Conservation (phyloP, 2,113 vertebrate genomes). For the Steatornis caripensis region DNA sequence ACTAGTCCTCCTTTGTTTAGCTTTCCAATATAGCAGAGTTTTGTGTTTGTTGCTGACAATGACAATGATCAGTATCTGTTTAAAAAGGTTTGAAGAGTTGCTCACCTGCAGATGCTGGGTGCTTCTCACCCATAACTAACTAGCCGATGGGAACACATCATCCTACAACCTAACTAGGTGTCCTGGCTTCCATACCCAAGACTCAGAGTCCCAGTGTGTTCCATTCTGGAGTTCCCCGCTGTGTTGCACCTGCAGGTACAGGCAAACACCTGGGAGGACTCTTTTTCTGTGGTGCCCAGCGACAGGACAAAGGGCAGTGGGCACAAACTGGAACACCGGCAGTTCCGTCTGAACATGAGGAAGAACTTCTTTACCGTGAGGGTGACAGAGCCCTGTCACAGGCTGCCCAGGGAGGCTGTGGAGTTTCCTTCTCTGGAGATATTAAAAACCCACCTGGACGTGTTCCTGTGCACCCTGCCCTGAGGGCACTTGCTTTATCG, state of each 20-base stretch:
- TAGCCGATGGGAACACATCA: not conserved
- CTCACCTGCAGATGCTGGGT: not conserved
- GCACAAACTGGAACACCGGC: no score
- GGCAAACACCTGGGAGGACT: no score
- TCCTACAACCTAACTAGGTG: fast-evolving
- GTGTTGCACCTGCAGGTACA: not conserved
- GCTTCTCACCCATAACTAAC: not conserved
- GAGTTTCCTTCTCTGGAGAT: no score
- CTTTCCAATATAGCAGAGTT: not conserved
- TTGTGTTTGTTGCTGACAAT: not conserved
- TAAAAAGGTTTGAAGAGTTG: not conserved
- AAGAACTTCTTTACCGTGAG: no score
- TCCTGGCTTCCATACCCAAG: not conserved
- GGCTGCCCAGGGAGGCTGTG: no score
- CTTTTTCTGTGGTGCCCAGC: no score
- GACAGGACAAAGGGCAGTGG: no score
- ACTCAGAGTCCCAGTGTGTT: not conserved
- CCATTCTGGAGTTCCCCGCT: not conserved
- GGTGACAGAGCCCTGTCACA: no score
- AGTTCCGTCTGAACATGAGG: no score
- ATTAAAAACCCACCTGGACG: no score
- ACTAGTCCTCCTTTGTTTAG: not conserved
- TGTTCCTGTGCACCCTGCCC: no score
- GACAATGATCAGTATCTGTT: not conserved
- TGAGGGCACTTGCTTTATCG: no score